Base-by-base conservation (phyloP, 2,888 invertebrate species). In the Melieria crassipennis region DNA sequence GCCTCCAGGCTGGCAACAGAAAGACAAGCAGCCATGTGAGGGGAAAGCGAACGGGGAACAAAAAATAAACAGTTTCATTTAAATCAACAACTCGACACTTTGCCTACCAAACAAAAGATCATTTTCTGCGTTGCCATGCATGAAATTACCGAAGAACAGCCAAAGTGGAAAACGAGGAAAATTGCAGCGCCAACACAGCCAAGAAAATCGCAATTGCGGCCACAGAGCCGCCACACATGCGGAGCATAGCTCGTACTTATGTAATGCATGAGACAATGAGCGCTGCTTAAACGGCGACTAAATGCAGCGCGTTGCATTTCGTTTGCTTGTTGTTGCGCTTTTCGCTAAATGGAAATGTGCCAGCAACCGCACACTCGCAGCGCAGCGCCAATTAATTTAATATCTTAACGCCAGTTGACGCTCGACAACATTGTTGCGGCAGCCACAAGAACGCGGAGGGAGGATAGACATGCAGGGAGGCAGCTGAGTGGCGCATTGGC, bases 41-140 rank as follows among this genome's bases (percentile, higher is more conserved):
- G 30, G 30, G 30, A 2, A 2, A 1, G 3, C 30, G 30, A 30
- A 30, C 1, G 30, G 30, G 30, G 30, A 30, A 30, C 30, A 30
- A 3, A 30, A 30, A 30, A 30, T 30, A 30, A 30, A 30, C 30
- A 30, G 30, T 30, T 48, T 48, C 50, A 48, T 63, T 63, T 63
- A 63, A 47, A 13, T 63, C 50, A 63, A 63, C 50, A 63, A 50
- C 63, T 63, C 50, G 50, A 48, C 63, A 63, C 63, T 48, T 48
- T 63, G n/a, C 16, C 7, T n/a, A 7, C n/a, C 11, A 16, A 63
- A 63, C 16, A 65, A 9, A 50, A 52, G 55, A 52, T 43, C 64
- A 52, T 52, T 65, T 65, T 52, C 50, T 65, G 64, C 64, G 52
- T 65, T 52, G 55, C 64, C 52, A 65, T 65, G 64, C 64, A 65